A percentile compares a stretch with the other conserved stretches of the same genome.
phyloP scores from a whole-genome alignment of 2,888 invertebrate genomes.

The Clitarchus hookeri region DNA sequence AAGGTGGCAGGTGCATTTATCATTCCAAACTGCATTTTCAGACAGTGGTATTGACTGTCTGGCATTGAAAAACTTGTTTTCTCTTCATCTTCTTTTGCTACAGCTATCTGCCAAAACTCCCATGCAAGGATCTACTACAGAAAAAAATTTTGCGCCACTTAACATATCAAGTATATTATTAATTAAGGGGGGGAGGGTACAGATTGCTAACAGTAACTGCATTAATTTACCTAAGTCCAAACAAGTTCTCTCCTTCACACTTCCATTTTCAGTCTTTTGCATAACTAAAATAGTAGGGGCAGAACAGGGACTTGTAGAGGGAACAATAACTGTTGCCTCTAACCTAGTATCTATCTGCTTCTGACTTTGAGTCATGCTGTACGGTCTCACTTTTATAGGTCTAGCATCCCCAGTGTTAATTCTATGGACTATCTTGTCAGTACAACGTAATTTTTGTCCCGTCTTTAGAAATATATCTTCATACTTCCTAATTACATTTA shows the following conservation, averaged over 20 bases:
- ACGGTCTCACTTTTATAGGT: no score
- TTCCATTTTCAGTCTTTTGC: conserved; percentile 28
- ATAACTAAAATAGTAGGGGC: conserved; percentile 34
- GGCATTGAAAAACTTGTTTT: conserved; percentile 43
- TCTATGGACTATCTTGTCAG: no score
- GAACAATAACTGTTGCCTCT: not conserved
- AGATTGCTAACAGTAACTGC: conserved; percentile 40
- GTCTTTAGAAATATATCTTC: no score
- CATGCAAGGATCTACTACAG: conserved; percentile 16
- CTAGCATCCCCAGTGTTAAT: no score
- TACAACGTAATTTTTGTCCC: no score
- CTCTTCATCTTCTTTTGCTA: conserved; percentile 40
- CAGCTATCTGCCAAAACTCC: conserved; percentile 43
- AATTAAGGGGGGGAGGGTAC: conserved; percentile 38
- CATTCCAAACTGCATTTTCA: not conserved
- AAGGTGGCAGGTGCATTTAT: not conserved
- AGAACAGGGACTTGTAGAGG: conserved; percentile 39
- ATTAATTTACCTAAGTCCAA: conserved; percentile 41
- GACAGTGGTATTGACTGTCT: not conserved
- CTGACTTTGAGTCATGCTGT: no score
- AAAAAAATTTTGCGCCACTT: not conserved
- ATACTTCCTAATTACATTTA: no score
- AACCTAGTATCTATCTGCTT: not conserved
- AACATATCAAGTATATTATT: not conserved
- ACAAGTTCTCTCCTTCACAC: conserved; percentile 40